phyloP scores from a whole-genome alignment of 2,888 invertebrate genomes.

The Athalia rosae region DNA sequence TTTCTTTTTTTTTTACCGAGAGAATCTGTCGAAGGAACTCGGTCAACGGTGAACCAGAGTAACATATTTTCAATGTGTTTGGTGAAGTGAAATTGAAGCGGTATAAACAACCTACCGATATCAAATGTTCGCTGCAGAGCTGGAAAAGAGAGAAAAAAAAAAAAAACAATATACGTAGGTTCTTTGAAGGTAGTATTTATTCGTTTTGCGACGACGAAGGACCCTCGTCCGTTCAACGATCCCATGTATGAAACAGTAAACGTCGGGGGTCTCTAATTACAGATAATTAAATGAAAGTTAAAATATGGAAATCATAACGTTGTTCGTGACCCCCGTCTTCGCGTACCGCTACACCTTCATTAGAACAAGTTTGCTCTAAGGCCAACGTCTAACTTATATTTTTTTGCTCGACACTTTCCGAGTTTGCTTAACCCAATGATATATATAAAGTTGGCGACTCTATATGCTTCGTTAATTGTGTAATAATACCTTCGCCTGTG shows the following conservation, averaged over 20 bases:
- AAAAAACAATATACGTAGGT: too few species aligned
- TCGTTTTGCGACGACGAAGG: neutral
- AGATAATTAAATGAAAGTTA: conserved; percentile 31
- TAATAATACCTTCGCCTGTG: neutral
- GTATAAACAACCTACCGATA: too few species aligned
- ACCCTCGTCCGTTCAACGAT: conserved; percentile 2
- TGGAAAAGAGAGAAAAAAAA: too few species aligned
- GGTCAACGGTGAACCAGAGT: too few species aligned
- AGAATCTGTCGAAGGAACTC: too few species aligned
- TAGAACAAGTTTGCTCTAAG: neutral
- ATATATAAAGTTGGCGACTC: neutral
- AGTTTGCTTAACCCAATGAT: neutral
- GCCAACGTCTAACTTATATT: neutral
- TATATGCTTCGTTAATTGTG: neutral
- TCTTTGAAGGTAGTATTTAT: too few species aligned
- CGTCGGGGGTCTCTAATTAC: conserved; percentile 14
- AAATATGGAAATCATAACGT: conserved; percentile 32
- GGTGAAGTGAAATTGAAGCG: too few species aligned
- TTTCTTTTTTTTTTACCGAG: too few species aligned
- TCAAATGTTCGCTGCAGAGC: too few species aligned
- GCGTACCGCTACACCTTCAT: conserved; percentile 13
- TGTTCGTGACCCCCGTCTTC: neutral
- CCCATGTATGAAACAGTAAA: conserved; percentile 4
- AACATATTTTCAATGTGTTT: too few species aligned
- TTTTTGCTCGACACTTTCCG: neutral